These are phyloP conservation scores for Lysandra bellargus DNA, from an alignment of 2,888 invertebrate species.

Conservation along the genomic window DNA sequence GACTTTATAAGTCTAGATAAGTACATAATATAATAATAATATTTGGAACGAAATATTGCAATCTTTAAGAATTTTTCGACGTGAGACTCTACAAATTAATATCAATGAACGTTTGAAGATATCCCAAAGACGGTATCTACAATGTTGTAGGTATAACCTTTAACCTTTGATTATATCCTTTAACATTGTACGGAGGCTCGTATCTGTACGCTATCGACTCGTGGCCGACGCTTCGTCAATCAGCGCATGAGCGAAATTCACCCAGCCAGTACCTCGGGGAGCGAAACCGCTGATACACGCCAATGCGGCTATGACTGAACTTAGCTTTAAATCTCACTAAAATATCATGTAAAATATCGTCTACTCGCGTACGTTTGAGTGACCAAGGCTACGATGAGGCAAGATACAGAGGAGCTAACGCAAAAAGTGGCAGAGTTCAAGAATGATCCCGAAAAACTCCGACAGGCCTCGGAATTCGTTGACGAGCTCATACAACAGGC, in stretches of 20 bases:
- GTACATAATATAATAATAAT: too few species aligned
- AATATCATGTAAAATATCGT: conserved; percentile 34
- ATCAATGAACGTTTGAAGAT: too few species aligned
- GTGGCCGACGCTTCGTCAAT: conserved; percentile 44
- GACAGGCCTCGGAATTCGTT: conserved; percentile 80
- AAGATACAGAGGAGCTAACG: conserved; percentile 67
- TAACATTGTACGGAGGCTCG: background rate
- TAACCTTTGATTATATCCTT: background rate
- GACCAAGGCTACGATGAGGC: conserved; percentile 54
- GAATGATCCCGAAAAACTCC: conserved; percentile 81
- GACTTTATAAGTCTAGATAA: too few species aligned
- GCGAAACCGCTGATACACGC: conserved; percentile 52
- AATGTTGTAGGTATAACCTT: background rate
- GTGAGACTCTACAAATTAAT: too few species aligned
- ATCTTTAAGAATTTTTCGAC: too few species aligned
- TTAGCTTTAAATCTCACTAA: conserved; percentile 36
- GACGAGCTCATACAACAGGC: conserved; percentile 82
- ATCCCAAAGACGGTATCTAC: too few species aligned
- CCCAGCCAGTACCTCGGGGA: conserved; percentile 53
- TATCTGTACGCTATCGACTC: background rate
- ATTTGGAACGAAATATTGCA: too few species aligned
- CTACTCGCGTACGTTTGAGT: conserved; percentile 41
- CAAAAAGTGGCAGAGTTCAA: conserved; percentile 80
- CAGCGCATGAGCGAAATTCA: conserved; percentile 71
- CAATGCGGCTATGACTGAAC: conserved; percentile 42